These are phyloP conservation scores for Thaumetopoea pityocampa DNA, from an alignment of 1,140 invertebrate genomes.

Conservation along the genomic window DNA sequence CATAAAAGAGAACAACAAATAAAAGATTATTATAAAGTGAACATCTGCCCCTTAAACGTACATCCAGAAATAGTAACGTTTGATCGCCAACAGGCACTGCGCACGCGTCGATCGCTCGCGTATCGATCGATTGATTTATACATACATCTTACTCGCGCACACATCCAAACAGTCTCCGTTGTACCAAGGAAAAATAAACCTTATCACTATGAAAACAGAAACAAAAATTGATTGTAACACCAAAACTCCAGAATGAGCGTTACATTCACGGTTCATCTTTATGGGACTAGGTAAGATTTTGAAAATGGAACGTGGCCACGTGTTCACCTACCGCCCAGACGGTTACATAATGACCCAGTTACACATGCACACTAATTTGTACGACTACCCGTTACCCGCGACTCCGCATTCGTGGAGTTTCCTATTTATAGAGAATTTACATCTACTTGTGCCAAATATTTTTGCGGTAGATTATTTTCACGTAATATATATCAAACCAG, in stretches of 20 bases:
- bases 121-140: slow-evolving; percentile 69
- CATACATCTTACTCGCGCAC: slow-evolving; percentile 28
- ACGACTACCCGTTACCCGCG: no score
- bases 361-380: no score
- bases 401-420: no score
- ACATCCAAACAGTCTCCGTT: slow-evolving; percentile 2
- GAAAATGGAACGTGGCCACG: slow-evolving; percentile 12
- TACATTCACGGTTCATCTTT: slow-evolving; percentile 12
- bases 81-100: slow-evolving; percentile 60
- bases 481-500: no score
- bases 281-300: slow-evolving; percentile 4
- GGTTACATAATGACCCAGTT: slow-evolving; percentile 12
- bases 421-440: no score
- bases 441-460: no score
- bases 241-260: slow-evolving; percentile 8
- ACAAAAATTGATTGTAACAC: background rate
- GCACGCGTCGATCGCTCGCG: slow-evolving; percentile 44
- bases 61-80: slow-evolving; percentile 52
- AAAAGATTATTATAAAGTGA: slow-evolving; percentile 1
- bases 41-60: slow-evolving; percentile 33
- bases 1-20: slow-evolving; percentile 3
- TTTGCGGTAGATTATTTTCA: no score
- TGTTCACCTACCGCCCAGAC: slow-evolving; percentile 11
- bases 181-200: background rate
- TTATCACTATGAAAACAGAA: background rate